These are phyloP conservation scores for Neopipo cinnamomea DNA, from an alignment of 2,113 vertebrate genomes.

Conservation along the genomic window DNA sequence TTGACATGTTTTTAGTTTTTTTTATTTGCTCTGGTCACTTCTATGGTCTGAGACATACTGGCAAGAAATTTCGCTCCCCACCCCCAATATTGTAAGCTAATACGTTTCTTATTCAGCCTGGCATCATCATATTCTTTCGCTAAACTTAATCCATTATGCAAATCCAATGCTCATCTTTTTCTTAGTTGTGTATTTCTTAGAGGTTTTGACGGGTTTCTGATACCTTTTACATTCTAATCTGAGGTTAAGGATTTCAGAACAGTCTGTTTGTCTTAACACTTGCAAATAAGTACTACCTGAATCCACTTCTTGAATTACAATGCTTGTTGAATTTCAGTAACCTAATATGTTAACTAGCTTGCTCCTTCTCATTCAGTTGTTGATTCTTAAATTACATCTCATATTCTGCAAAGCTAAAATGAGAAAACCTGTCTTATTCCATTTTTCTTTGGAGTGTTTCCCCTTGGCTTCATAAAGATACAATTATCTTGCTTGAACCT, in stretches of 20 bases:
- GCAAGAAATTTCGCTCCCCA: not conserved
- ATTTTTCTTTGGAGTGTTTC: slow-evolving; percentile 3
- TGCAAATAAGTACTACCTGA: not conserved
- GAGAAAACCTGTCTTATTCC: not conserved
- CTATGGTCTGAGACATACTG: not conserved
- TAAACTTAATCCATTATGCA: not conserved
- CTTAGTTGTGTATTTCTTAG: not conserved
- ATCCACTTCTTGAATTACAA: not conserved
- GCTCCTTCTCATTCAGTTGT: not conserved
- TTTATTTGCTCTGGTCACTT: not conserved
- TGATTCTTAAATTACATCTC: not conserved
- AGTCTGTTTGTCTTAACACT: not conserved
- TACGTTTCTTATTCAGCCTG: not conserved
- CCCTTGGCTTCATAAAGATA: not conserved
- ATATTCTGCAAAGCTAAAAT: not conserved
- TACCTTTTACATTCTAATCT: not conserved
- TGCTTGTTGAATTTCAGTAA: not conserved
- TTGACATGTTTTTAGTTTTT: not conserved
- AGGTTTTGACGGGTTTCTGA: not conserved
- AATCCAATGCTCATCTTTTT: not conserved
- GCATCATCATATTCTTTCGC: not conserved
- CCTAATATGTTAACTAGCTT: not conserved
- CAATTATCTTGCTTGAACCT: not conserved
- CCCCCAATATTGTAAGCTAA: not conserved
- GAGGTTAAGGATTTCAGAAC: not conserved